Evolutionary conservation across 2,888 invertebrate species (phyloP).

Genomic region (Aspidiotus destructor): DNA sequence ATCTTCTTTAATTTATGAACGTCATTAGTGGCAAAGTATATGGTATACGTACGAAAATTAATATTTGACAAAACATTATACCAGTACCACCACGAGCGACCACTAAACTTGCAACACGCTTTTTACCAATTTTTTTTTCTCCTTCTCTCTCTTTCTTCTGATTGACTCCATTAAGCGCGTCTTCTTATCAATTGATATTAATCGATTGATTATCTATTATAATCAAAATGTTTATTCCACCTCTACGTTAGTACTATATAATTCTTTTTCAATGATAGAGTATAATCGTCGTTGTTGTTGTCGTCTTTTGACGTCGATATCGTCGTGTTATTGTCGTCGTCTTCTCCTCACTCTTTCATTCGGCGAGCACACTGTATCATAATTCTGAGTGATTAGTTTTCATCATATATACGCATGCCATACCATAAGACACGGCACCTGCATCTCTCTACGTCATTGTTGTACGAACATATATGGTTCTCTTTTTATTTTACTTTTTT

Average conservation of each 20-base stretch:
- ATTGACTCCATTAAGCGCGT: neutral
- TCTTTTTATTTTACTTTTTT: neutral
- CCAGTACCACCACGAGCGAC: too few relatives aligned
- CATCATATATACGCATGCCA: conserved; percentile 8
- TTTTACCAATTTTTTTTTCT: neutral
- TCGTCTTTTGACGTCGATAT: neutral
- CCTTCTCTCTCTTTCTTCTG: neutral
- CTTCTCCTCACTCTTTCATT: neutral
- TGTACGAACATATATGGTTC: too few relatives aligned
- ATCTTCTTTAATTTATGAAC: too few relatives aligned
- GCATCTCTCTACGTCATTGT: conserved; percentile 13
- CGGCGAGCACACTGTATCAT: neutral
- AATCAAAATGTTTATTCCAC: conserved; percentile 14
- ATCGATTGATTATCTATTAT: conserved; percentile 16
- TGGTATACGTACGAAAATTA: too few relatives aligned
- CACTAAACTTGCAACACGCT: neutral
- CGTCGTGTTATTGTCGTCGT: conserved; percentile 3
- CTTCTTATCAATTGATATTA: conserved; percentile 10
- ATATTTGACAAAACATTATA: too few relatives aligned
- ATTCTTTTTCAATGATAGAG: conserved; percentile 10
- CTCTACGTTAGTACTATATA: neutral
- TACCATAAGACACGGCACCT: conserved; percentile 11
- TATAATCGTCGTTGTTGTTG: neutral
- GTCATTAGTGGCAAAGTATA: too few relatives aligned
- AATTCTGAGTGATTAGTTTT: conserved; percentile 10